These are phyloP conservation scores for Euphonia xanthogaster DNA, from an alignment of 2,797 vertebrate genomes.

Conservation along the genomic window DNA sequence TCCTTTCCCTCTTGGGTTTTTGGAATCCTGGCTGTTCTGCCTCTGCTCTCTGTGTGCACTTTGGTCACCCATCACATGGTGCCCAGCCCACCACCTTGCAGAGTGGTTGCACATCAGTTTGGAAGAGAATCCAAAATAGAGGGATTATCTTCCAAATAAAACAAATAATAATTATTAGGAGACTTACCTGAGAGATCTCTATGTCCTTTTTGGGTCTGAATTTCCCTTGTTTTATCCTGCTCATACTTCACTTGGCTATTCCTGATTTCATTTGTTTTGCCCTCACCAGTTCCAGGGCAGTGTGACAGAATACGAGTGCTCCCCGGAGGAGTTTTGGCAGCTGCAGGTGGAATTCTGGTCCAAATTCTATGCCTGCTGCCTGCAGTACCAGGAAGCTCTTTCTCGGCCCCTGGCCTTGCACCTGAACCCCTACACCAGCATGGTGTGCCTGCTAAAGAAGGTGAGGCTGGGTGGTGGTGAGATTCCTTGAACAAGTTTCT, in stretches of 20 bases:
- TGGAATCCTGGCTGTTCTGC: not conserved
- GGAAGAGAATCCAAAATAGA: not conserved
- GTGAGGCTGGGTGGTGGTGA: constrained; percentile 59
- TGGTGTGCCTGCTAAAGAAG: constrained; percentile 92
- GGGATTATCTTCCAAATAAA: not conserved
- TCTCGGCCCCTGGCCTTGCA: constrained; percentile 86
- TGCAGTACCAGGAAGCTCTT: constrained; percentile 93
- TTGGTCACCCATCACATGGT: rapidly evolving
- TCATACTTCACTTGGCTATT: not conserved
- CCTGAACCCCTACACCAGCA: constrained; percentile 80
- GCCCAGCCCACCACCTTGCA: not conserved
- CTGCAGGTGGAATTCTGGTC: constrained; percentile 96
- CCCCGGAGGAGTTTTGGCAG: constrained; percentile 90
- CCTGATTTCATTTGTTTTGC: not conserved
- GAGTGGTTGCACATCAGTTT: not conserved
- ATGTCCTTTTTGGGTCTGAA: not conserved
- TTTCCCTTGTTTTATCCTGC: not conserved
- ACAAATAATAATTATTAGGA: not conserved
- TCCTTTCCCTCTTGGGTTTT: not conserved
- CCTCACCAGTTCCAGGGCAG: constrained; percentile 85
- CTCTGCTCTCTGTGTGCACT: rapidly evolving
- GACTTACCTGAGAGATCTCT: not conserved
- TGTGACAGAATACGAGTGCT: constrained; percentile 90
- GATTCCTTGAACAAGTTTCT: not conserved
- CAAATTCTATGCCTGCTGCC: constrained; percentile 92